Conservation (phyloP, 2,888 invertebrate species). For the Pyrrhosoma nymphula region DNA sequence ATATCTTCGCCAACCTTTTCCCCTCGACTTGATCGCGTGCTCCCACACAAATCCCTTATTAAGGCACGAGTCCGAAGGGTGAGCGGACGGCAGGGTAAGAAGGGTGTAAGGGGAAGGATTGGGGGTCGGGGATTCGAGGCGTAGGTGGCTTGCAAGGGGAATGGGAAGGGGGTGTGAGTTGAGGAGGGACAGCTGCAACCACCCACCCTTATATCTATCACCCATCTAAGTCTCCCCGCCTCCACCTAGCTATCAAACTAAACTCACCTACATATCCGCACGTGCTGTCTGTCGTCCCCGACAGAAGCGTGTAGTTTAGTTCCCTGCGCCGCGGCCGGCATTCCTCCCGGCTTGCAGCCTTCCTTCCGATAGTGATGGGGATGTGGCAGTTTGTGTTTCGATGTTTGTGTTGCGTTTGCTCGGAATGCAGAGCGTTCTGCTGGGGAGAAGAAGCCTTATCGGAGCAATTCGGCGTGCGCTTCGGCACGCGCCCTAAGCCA, state of each 20-base stretch:
- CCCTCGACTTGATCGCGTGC: conserved; percentile 22
- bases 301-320: neutral
- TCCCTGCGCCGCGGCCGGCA: neutral
- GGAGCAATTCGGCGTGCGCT: neutral
- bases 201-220: neutral
- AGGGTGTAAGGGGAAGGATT: neutral
- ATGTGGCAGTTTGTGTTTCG: neutral
- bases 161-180: neutral
- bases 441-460: neutral
- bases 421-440: neutral
- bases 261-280: conserved; percentile 10
- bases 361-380: too few relatives aligned
- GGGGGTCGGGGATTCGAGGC: neutral
- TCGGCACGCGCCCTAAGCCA: neutral
- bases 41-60: neutral
- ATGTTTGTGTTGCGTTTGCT: neutral
- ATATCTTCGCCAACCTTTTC: neutral
- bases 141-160: neutral
- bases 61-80: neutral
- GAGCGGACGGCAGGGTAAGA: neutral
- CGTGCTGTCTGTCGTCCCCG: neutral
- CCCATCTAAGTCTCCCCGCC: neutral
- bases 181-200: neutral
- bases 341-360: neutral
- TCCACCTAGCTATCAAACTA: neutral